Evolutionary conservation across 2,797 vertebrate genomes (phyloP).

Genomic region (Myripristis murdjan): DNA sequence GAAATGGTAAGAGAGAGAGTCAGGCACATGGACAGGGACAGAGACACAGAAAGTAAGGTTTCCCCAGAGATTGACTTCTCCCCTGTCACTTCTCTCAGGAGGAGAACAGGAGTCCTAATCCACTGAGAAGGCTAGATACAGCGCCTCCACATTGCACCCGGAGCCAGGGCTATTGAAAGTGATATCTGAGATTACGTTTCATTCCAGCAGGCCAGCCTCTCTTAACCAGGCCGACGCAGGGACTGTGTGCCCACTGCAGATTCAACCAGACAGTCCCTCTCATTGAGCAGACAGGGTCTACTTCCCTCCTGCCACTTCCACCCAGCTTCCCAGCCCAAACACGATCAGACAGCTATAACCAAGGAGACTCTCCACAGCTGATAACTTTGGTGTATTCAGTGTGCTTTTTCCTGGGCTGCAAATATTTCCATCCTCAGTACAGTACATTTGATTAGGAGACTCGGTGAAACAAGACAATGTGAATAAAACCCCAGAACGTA

Average conservation of each 20-base stretch:
- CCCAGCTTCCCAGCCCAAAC: constrained; percentile 75
- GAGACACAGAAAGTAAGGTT: constrained; percentile 59
- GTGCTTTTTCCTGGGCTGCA: not conserved
- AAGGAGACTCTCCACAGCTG: constrained; percentile 19
- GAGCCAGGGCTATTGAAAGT: constrained; percentile 85
- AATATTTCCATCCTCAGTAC: constrained; percentile 14
- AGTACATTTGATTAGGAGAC: not conserved
- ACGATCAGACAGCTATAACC: constrained; percentile 58
- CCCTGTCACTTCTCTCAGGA: constrained; percentile 75
- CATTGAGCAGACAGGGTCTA: constrained; percentile 74
- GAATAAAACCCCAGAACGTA: no score
- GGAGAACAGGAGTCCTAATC: constrained; percentile 83
- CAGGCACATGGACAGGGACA: constrained; percentile 5
- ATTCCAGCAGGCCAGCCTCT: constrained; percentile 81
- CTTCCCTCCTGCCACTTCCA: constrained; percentile 83
- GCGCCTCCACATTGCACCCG: constrained; percentile 77
- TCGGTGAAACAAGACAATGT: no score
- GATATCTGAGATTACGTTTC: constrained; percentile 90
- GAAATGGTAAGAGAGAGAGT: constrained; percentile 22
- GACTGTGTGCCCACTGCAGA: constrained; percentile 77
- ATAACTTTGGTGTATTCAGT: constrained; percentile 23
- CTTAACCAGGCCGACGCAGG: constrained; percentile 57
- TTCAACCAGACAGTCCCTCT: constrained; percentile 87
- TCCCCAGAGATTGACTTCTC: constrained; percentile 73
- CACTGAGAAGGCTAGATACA: constrained; percentile 82